Base-by-base conservation (phyloP, 64 coral and sea anemone genomes). In the Montipora cactus region DNA sequence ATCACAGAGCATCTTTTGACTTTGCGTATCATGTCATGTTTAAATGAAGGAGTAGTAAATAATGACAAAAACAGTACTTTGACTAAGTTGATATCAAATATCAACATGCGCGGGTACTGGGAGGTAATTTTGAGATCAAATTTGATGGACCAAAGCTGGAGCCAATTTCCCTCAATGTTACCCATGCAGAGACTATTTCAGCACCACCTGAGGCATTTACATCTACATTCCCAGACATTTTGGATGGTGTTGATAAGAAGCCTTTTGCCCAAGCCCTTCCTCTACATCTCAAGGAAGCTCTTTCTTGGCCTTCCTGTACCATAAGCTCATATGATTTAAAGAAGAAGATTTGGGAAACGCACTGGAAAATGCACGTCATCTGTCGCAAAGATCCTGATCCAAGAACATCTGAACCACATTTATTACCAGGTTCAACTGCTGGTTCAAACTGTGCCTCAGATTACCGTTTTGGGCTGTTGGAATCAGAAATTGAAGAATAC, bases 331-430 rank as follows among this genome's bases (percentile, higher is more conserved):
- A 92, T 77, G 80, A 92, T 7, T 83, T 95, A 5, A 75, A 95
- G 46, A 87, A 84, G 58, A 91, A 86, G 62, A 87, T 95, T 87
- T 95, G 88, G 89, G 82, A 95, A 8, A 91, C 77, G 11, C 88
- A 95, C 74, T 91, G 81, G 94, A 70, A 87, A 15, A 68, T 91
- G 61, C 89, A 95, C 73, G 88, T 87, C 7, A n/a, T 95, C 7
- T 84, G 88, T 49, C 77, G 93, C 58, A 95, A 91, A 71, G 93
- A 95, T 87, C 81, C 93, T 0, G 93, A 95, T 74, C 93, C 93
- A 74, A 84, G 88, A 22, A 95, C 74, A 14, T 77, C 51, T 49
- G 73, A 76, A 19, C 7, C 59, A 8, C 37, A 77, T 37, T 50
- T 95, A 50, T 48, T 87, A 3, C 46, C 53, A 15, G 88, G 80